These are phyloP conservation scores for Vidua chalybeata DNA, from an alignment of 2,113 vertebrate species.

Conservation along the genomic window DNA sequence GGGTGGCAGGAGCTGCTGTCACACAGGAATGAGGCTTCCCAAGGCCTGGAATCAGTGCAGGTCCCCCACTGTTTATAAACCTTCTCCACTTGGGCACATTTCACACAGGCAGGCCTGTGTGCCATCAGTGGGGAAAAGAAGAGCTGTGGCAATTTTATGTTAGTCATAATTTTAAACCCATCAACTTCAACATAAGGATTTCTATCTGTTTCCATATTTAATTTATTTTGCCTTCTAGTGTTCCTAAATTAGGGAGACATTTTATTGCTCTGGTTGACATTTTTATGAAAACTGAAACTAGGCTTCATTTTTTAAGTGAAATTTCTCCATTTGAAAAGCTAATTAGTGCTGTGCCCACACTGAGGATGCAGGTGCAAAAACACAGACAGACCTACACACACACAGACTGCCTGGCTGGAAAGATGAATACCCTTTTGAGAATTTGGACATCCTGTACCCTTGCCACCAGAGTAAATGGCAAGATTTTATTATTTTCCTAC, in stretches of 20 bases:
- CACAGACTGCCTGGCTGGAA: background rate
- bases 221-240: constrained; percentile 37
- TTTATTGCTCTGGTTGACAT: constrained; percentile 7
- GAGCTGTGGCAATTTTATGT: background rate
- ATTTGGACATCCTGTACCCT: background rate
- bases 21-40: background rate
- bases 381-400: background rate
- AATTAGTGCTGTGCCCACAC: background rate
- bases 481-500: background rate
- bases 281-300: constrained; percentile 27
- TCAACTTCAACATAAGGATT: background rate
- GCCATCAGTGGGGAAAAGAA: background rate
- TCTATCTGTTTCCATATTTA: constrained; percentile 2
- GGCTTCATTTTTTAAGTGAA: background rate
- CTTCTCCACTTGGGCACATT: background rate
- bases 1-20: background rate
- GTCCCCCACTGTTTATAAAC: background rate
- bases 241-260: constrained; percentile 21
- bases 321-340: background rate
- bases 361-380: background rate
- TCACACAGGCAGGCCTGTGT: background rate
- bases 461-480: background rate
- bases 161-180: background rate
- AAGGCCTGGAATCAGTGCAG: background rate
- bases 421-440: background rate